phyloP scores from a whole-genome alignment of 2,113 vertebrate species.

The Telmatochromis sp. region DNA sequence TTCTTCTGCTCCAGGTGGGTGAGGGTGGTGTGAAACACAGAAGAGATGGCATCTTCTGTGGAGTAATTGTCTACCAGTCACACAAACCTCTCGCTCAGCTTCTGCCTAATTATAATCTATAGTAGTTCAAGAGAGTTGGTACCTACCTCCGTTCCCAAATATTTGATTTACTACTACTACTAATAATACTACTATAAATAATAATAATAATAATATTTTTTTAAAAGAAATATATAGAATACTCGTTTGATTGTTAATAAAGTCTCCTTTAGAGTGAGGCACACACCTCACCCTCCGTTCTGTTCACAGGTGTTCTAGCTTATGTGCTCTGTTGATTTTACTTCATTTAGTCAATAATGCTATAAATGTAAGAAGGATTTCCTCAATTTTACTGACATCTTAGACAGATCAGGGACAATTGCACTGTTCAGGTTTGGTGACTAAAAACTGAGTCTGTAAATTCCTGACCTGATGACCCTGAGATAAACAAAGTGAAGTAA shows the following conservation, averaged over 20 bases:
- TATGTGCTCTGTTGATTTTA: background rate
- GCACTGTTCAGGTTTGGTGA: background rate
- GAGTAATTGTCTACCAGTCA: background rate
- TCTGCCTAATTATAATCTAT: background rate
- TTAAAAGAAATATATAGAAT: background rate
- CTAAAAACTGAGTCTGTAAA: background rate
- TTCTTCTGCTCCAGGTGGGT: background rate
- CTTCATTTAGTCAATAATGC: background rate
- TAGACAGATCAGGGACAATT: background rate
- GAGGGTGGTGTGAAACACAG: background rate
- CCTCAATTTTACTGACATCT: background rate
- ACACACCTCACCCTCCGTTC: background rate
- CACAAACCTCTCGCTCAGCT: background rate
- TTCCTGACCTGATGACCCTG: no score
- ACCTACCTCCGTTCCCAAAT: background rate
- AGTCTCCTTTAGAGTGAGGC: background rate
- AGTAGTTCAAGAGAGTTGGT: background rate
- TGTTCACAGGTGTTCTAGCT: background rate
- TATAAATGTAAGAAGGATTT: background rate
- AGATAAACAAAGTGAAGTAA: background rate
- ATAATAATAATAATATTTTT: background rate
- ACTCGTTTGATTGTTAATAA: background rate
- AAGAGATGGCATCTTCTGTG: background rate
- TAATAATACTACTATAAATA: rapidly evolving
- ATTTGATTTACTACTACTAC: background rate